These are phyloP conservation scores for Xenopus petersii DNA, from an alignment of 2,797 vertebrate genomes.

Conservation along the genomic window DNA sequence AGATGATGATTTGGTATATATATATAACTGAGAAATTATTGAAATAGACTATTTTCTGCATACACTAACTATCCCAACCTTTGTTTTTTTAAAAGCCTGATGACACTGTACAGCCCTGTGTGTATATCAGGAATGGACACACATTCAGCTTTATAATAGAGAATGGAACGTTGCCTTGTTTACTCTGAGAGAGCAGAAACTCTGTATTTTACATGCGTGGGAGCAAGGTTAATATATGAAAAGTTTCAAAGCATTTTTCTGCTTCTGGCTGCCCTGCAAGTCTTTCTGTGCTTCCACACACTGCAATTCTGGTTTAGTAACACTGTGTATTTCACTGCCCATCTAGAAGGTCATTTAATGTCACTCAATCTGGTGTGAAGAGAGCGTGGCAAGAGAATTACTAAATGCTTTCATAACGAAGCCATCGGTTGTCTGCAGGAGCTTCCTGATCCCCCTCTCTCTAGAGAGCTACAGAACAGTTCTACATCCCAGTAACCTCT, in stretches of 20 bases:
- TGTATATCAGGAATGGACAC: too few species aligned
- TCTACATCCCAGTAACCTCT: neutral
- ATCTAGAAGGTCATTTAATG: constrained; percentile 34
- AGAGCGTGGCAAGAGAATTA: constrained; percentile 13
- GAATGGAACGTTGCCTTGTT: too few species aligned
- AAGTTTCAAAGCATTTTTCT: neutral
- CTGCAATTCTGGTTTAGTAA: neutral
- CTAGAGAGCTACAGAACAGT: neutral
- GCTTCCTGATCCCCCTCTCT: neutral
- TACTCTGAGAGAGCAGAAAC: too few species aligned
- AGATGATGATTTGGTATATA: too few species aligned
- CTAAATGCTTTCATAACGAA: constrained; percentile 34
- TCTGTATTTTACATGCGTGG: too few species aligned
- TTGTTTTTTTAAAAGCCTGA: too few species aligned
- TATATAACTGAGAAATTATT: too few species aligned
- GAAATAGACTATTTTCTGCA: too few species aligned
- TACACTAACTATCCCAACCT: too few species aligned
- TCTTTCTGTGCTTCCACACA: neutral
- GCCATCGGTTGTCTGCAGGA: constrained; percentile 17
- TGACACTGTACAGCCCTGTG: too few species aligned
- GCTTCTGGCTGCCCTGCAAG: constrained; percentile 3
- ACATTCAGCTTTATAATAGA: too few species aligned
- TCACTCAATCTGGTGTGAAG: constrained; percentile 28
- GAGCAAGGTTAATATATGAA: too few species aligned
- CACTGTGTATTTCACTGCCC: constrained; percentile 14